Evolutionary conservation across 2,888 invertebrate genomes (phyloP), one percentile per base, ranked within the genome.

Genomic region (Epirrita christyi): DNA sequence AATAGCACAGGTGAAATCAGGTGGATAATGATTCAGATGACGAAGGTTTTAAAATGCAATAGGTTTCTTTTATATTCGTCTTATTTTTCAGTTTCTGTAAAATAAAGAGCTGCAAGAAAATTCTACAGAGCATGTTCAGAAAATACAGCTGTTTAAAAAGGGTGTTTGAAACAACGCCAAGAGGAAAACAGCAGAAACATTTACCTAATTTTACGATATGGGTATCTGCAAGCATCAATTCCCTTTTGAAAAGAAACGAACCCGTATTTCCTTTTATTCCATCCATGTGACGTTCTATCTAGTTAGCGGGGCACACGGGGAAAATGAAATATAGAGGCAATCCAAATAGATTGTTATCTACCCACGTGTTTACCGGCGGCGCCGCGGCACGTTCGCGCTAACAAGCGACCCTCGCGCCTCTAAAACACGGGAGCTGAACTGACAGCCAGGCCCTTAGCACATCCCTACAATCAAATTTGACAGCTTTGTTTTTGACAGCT

Each of bases 301-400:
- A 92, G 92, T 92, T 92, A 92, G 86, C 84, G 83, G 80, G 81
- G 76, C 73, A 77, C 75, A 81, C 83, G 82, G 87, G 86, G 90
- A 91, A 92, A 92, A 92, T 92, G 90, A 92, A 87, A 92, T 92
- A 92, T 91, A 92, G 90, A 88, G 88, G 88, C 92, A 92, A 92
- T 92, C 86, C 91, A 88, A 91, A 88, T 87, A 90, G 92, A 92
- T 92, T 88, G 92, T 92, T 92, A 92, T 92, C 92, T 87, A 88
- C 89, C 88, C 92, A 88, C 89, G 88, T 90, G 90, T 91, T 90
- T 89, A 85, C 91, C 85, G 85, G 85, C 80, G 84, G 80, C 82
- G 83, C 76, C 80, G 85, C 78, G 86, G 88, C 90, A 90, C 90
- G 91, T 89, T 83, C 90, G 78, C 80, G 78, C 85, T 90, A 90